Percentiles rank a stretch among this genome's conserved stretches.
phyloP scores from a whole-genome alignment of 1,140 invertebrate species.

The Andrena cerasifolii region DNA sequence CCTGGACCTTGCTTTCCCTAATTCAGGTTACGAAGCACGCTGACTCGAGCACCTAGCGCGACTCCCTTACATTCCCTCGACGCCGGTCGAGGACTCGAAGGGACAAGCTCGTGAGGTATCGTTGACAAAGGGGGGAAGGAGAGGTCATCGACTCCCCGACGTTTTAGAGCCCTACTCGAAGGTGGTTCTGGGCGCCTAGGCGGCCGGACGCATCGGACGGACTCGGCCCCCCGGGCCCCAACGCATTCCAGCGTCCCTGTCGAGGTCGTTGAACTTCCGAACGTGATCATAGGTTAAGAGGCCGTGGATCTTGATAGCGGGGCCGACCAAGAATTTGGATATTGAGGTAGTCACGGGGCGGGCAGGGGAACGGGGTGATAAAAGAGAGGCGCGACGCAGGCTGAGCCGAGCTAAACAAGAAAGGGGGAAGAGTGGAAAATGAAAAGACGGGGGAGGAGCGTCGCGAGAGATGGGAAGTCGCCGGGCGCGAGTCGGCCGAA shows the following conservation, averaged over 20 bases:
- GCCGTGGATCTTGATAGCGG: background rate
- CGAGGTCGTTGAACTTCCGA: slow-evolving; percentile 40
- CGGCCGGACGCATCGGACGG: too few relatives aligned
- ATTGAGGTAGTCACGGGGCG: slow-evolving; percentile 44
- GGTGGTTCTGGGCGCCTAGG: too few relatives aligned
- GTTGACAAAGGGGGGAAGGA: too few relatives aligned
- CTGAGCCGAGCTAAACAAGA: slow-evolving; percentile 12
- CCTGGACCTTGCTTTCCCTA: too few relatives aligned
- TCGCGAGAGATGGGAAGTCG: slow-evolving; percentile 22
- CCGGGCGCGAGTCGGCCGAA: slow-evolving; percentile 50
- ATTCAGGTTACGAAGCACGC: too few relatives aligned
- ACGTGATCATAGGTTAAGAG: slow-evolving; percentile 12
- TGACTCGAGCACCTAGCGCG: too few relatives aligned
- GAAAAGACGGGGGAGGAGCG: slow-evolving; percentile 13
- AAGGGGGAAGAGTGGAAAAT: slow-evolving; percentile 30
- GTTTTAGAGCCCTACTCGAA: too few relatives aligned
- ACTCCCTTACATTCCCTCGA: too few relatives aligned
- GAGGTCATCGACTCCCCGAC: too few relatives aligned
- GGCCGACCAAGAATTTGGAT: slow-evolving; percentile 50
- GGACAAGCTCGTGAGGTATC: too few relatives aligned
- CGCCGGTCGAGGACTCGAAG: too few relatives aligned
- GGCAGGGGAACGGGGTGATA: background rate
- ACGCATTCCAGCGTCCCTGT: background rate
- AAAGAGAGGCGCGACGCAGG: slow-evolving; percentile 3
- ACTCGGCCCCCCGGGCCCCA: too few relatives aligned